These are phyloP conservation scores for Pteropus rufus DNA, from an alignment of 2,797 vertebrate species.

Conservation along the genomic window DNA sequence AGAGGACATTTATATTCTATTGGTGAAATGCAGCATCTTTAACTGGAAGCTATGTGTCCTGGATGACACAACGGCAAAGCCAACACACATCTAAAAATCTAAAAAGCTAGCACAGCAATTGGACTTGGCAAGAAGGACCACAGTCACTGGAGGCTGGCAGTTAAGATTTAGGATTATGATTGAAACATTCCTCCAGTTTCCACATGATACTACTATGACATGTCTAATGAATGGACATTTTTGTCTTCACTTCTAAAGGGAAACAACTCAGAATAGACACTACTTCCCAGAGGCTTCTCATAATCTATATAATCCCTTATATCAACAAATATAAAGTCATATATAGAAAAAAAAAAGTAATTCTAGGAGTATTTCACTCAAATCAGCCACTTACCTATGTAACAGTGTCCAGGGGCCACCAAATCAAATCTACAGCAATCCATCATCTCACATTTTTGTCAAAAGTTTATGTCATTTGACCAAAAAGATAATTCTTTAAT, in stretches of 20 bases:
- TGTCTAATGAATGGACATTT: not conserved
- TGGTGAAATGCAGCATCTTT: not conserved
- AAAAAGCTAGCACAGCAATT: not conserved
- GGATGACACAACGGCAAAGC: not conserved
- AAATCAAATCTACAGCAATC: not conserved
- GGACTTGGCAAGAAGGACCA: not conserved
- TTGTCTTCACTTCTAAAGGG: not conserved
- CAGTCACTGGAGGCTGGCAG: not conserved
- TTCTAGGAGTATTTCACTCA: not conserved
- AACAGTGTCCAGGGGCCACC: no score
- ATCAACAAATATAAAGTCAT: not conserved
- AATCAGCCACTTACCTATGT: not conserved
- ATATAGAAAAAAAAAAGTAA: not conserved
- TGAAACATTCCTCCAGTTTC: not conserved
- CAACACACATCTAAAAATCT: not conserved
- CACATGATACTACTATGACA: not conserved
- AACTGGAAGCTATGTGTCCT: not conserved
- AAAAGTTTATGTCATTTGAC: not conserved
- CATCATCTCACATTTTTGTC: not conserved
- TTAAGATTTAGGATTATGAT: not conserved
- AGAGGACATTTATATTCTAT: not conserved
- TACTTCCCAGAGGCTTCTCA: not conserved
- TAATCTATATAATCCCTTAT: not conserved
- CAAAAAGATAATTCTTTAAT: not conserved
- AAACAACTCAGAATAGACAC: not conserved